A percentile compares a stretch with the other conserved stretches of the same genome.
Evolutionary conservation across 2,888 invertebrate genomes (phyloP).

Genomic region (Malacosoma neustria): DNA sequence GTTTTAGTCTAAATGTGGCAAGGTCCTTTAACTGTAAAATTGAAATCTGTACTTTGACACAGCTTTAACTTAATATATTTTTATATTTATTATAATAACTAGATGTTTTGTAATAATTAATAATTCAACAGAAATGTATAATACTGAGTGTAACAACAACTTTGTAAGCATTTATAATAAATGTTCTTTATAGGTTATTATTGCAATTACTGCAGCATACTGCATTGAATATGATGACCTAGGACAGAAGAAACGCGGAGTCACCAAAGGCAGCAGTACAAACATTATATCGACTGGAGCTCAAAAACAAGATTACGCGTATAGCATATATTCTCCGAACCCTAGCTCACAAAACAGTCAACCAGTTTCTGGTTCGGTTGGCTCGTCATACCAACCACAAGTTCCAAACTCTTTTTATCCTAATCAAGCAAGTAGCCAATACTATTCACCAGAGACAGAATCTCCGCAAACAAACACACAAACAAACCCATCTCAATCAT

Average conservation of each 20-base stretch:
- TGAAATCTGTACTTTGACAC: too few species aligned
- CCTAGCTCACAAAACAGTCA: slow-evolving; percentile 28
- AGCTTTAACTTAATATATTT: too few species aligned
- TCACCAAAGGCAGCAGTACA: slow-evolving; percentile 43
- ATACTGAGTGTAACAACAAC: too few species aligned
- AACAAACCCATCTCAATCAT: slow-evolving; percentile 38
- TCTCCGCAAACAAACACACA: slow-evolving; percentile 22
- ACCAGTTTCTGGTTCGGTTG: slow-evolving; percentile 20
- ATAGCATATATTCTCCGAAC: slow-evolving; percentile 50
- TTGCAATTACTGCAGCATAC: slow-evolving; percentile 43
- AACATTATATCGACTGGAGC: slow-evolving; percentile 58
- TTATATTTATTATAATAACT: too few species aligned
- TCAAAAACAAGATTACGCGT: slow-evolving; percentile 63
- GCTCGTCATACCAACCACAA: slow-evolving; percentile 41
- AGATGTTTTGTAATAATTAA: too few species aligned
- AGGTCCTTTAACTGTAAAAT: too few species aligned
- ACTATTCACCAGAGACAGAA: slow-evolving; percentile 34
- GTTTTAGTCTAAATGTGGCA: too few species aligned
- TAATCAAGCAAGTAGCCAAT: slow-evolving; percentile 43
- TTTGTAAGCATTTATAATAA: too few species aligned
- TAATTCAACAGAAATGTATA: too few species aligned
- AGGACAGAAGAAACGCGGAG: slow-evolving; percentile 62
- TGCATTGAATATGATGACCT: slow-evolving; percentile 51
- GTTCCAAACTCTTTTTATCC: slow-evolving; percentile 56
- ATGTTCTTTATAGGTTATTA: slow-evolving; percentile 34